A percentile compares a stretch with the other conserved stretches of the same genome.
Conservation (phyloP, 2,888 invertebrate species). For the Lasioglossum leucozonium region DNA sequence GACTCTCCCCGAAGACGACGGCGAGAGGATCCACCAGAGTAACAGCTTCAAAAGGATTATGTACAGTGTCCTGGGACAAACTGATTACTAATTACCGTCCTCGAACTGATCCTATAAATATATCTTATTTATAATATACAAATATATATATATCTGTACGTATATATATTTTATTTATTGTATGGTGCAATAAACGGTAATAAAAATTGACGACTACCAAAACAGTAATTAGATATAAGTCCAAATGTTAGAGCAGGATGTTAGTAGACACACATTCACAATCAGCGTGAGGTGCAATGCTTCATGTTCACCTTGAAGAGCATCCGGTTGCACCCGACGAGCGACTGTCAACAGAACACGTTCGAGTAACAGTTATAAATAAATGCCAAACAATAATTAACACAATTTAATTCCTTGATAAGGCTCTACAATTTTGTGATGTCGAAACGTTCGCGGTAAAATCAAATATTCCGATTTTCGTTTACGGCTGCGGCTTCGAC, state of each 20-base stretch:
- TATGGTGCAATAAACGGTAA: conserved; percentile 58
- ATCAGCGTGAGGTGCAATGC: neutral
- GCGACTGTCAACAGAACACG: neutral
- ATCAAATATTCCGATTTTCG: conserved; percentile 31
- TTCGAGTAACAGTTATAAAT: neutral
- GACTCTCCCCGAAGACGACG: conserved; percentile 88
- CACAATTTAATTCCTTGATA: conserved; percentile 63
- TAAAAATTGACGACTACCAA: conserved; percentile 34
- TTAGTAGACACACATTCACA: neutral
- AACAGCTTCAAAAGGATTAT: conserved; percentile 96
- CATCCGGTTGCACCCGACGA: neutral
- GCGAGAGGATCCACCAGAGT: conserved; percentile 95
- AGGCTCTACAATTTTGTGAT: conserved; percentile 58
- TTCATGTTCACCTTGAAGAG: neutral
- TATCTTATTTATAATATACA: conserved; percentile 74
- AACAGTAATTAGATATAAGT: conserved; percentile 7
- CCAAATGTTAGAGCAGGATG: neutral
- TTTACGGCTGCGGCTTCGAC: conserved; percentile 34
- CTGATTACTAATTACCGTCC: conserved; percentile 85
- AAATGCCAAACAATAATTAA: conserved; percentile 23
- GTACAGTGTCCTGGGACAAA: conserved; percentile 94
- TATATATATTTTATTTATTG: conserved; percentile 77
- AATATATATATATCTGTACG: conserved; percentile 64
- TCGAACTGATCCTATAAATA: conserved; percentile 71
- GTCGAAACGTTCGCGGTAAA: conserved; percentile 38